These are phyloP conservation scores for Pantelozetes paolii DNA, from an alignment of 2,888 invertebrate genomes.

Conservation along the genomic window DNA sequence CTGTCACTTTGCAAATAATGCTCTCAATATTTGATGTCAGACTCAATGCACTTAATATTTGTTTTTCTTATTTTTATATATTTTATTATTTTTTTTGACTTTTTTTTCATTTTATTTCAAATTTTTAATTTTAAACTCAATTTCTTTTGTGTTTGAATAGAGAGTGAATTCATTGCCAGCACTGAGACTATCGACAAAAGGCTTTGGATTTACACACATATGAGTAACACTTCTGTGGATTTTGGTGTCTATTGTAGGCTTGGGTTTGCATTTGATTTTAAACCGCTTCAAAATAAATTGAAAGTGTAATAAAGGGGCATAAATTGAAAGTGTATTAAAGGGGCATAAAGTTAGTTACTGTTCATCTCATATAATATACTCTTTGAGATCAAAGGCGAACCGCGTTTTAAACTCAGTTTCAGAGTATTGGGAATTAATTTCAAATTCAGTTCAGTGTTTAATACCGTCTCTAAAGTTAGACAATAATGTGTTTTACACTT, in stretches of 20 bases:
- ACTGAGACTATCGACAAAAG: neutral
- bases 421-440: slow-evolving; percentile 14
- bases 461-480: neutral
- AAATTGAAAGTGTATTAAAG: slow-evolving; percentile 32
- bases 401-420: neutral
- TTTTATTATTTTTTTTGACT: neutral
- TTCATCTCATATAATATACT: slow-evolving; percentile 18
- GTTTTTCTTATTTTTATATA: neutral
- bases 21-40: neutral
- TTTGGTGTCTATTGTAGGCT: neutral
- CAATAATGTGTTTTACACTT: neutral
- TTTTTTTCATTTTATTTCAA: neutral
- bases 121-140: neutral
- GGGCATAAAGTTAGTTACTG: slow-evolving; percentile 8
- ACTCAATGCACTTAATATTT: neutral
- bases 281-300: slow-evolving; percentile 13
- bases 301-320: too few species aligned
- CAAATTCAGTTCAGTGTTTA: neutral
- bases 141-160: neutral
- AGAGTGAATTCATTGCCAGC: neutral
- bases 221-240: slow-evolving; percentile 4
- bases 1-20: slow-evolving; percentile 12
- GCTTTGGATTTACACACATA: neutral
- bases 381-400: slow-evolving; percentile 10
- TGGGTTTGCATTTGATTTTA: slow-evolving; percentile 6